Percentiles rank a stretch among this genome's conserved stretches.
Evolutionary conservation across 2,888 invertebrate genomes (phyloP).

Genomic region (Callimorpha dominula): DNA sequence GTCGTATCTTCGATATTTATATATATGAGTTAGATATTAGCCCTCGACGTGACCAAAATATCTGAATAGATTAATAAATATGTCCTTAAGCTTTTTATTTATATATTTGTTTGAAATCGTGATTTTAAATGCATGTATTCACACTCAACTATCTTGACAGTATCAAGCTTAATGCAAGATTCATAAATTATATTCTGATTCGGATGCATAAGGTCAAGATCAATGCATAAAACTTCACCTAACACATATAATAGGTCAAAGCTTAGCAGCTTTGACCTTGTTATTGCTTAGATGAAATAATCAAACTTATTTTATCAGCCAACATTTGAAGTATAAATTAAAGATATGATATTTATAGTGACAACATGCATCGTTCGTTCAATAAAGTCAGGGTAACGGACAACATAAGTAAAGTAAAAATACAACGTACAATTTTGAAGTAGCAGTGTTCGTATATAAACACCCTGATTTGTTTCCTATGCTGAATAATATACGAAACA

Average conservation of each 20-base stretch:
- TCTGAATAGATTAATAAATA: not conserved
- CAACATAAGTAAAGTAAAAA: not conserved
- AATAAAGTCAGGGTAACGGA: not conserved
- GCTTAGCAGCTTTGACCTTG: not conserved
- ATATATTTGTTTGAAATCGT: not conserved
- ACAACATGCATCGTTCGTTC: not conserved
- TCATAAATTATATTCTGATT: not conserved
- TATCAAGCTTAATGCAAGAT: not conserved
- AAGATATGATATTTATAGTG: not conserved
- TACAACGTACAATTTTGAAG: too few species aligned
- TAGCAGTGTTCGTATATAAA: too few species aligned
- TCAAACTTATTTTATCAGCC: not conserved
- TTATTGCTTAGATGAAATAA: not conserved
- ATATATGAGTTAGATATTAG: too few species aligned
- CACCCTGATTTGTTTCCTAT: too few species aligned
- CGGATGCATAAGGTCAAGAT: not conserved
- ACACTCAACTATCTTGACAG: not conserved
- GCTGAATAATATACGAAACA: too few species aligned
- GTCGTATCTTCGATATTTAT: too few species aligned
- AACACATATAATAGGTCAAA: not conserved
- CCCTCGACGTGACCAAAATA: too few species aligned
- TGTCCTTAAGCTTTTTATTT: not conserved
- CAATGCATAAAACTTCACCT: not conserved
- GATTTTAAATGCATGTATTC: not conserved
- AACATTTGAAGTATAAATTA: not conserved